phyloP scores from a whole-genome alignment of 2,113 vertebrate genomes.

The Chlamydotis undulata region DNA sequence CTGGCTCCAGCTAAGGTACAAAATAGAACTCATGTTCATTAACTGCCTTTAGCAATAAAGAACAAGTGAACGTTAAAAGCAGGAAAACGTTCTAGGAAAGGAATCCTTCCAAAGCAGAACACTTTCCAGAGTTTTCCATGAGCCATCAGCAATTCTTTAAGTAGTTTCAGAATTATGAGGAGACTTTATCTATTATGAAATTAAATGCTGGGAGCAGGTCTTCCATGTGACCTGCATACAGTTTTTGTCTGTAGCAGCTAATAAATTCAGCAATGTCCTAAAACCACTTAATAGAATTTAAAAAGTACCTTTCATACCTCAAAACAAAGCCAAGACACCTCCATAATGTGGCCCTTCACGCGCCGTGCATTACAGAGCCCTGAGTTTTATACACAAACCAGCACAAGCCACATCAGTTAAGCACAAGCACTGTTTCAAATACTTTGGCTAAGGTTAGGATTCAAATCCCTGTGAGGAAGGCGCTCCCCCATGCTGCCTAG shows the following conservation, averaged over 20 bases:
- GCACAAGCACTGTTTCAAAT: background rate
- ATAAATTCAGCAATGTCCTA: constrained; percentile 13
- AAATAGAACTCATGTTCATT: background rate
- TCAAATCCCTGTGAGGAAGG: background rate
- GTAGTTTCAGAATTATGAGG: background rate
- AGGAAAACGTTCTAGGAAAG: background rate
- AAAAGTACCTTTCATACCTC: background rate
- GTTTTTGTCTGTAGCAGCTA: constrained; percentile 11
- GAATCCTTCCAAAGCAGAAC: background rate
- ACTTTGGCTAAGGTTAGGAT: background rate
- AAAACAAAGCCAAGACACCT: background rate
- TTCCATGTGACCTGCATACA: background rate
- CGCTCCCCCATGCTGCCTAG: background rate
- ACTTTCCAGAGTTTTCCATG: constrained; percentile 16
- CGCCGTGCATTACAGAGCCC: background rate
- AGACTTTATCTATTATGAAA: constrained; percentile 10
- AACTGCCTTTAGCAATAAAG: background rate
- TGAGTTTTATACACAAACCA: background rate
- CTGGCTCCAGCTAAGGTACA: background rate
- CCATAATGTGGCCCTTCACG: background rate
- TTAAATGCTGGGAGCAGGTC: background rate
- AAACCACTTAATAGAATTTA: background rate
- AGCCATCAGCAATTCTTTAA: constrained; percentile 9
- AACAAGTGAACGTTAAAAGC: constrained; percentile 7
- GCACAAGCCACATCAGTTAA: background rate